A percentile compares a stretch with the other conserved stretches of the same genome.
These are phyloP conservation scores for Micropterix aruncella DNA, from an alignment of 2,888 invertebrate species.

Conservation along the genomic window DNA sequence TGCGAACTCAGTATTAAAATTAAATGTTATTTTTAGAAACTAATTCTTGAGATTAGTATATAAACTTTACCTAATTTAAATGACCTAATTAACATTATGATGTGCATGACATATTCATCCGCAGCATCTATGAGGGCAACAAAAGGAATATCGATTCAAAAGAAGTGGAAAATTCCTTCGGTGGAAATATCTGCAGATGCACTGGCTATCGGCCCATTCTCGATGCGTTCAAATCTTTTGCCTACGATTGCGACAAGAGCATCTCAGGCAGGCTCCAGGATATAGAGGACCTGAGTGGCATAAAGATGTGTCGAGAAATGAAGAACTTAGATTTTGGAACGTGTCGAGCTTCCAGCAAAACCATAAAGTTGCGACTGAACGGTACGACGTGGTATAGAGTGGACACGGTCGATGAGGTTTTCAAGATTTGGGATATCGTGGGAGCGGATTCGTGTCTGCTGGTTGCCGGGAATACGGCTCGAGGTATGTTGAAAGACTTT, in stretches of 20 bases:
- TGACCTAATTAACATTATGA: too few relatives aligned
- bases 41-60: too few relatives aligned
- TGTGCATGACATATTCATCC: too few relatives aligned
- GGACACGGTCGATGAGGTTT: conserved; percentile 36
- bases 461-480: conserved; percentile 63
- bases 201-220: conserved; percentile 69
- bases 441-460: conserved; percentile 37
- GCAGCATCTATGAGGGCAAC: too few relatives aligned
- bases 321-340: too few relatives aligned
- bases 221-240: conserved; percentile 65
- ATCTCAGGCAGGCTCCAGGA: conserved; percentile 33
- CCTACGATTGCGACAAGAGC: conserved; percentile 39
- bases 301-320: too few relatives aligned
- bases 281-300: too few relatives aligned
- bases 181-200: conserved; percentile 66
- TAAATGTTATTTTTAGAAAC: too few relatives aligned
- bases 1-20: too few relatives aligned
- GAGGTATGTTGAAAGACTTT: too few relatives aligned
- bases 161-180: conserved; percentile 59
- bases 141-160: too few relatives aligned
- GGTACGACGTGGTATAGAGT: conserved; percentile 43
- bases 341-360: conserved; percentile 20
- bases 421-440: conserved; percentile 35
- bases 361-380: conserved; percentile 21
- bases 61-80: too few relatives aligned